Evolutionary conservation across 1,140 invertebrate genomes (phyloP), one percentile per base, ranked within the genome.

Genomic region (Heliothis virescens): DNA sequence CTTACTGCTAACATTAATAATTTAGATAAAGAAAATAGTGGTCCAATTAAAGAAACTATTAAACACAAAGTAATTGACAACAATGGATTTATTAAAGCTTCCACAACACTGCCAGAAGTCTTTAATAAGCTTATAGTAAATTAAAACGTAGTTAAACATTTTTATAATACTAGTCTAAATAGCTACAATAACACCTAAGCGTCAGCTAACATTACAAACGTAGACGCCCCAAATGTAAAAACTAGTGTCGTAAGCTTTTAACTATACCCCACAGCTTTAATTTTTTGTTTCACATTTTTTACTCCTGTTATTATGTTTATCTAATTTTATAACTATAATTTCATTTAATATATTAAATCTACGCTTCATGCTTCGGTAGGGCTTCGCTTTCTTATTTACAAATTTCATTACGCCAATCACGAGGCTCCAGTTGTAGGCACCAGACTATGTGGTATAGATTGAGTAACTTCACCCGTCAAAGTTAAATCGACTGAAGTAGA

Each of bases 321-420:
- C 9, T 67, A 55, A 26, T 74, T 52, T 48, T 65, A 55, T 21
- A 13, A 26, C 12, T 60, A 47, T 47, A 48, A 21, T 18, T 76
- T 65, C 59, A 2, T 52, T 26, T 62, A 53, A 73, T 65, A 50
- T 29, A 48, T n/a, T 65, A 57, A 18, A 69, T 29, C 7, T 26
- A 71, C 69, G 89, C 87, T 90, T 86, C 41, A 72, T 83, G 86
- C 87, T 87, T 89, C 62, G 80, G 29, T 81, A 85, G 81, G 80
- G 89, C 89, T 90, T 90, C 60, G 85, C 86, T 85, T 67, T 57
- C 81, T 75, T 83, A 81, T 72, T 80, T 67, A 34, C 71, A 73
- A 65, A 63, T 74, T 79, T 79, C 18, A 79, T 87, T 82, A 65
- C 53, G 47, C 77, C 41, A 26, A 50, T 72, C 18, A 79, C 65